Conservation (phyloP, 1,140 invertebrate species). For the Mactra quadrangularis region DNA sequence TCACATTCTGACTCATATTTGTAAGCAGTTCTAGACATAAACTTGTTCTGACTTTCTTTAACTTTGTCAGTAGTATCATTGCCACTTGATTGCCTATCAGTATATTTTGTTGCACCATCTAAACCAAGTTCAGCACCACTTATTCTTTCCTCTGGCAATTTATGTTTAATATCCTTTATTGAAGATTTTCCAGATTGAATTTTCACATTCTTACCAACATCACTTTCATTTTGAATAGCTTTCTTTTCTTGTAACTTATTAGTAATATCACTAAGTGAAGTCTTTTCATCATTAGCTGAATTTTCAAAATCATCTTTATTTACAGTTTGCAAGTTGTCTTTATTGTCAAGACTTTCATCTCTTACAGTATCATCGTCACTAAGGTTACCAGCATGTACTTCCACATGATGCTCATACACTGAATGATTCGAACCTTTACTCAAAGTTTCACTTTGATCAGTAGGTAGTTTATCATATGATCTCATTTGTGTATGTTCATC, state of each 20-base stretch:
- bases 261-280: too few species aligned
- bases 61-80: not conserved
- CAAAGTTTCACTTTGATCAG: slow-evolving; percentile 20
- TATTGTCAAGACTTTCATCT: not conserved
- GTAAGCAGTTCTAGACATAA: too few species aligned
- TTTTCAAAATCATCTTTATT: too few species aligned
- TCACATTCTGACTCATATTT: slow-evolving; percentile 53
- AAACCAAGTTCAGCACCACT: not conserved
- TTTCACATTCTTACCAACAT: too few species aligned
- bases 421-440: slow-evolving; percentile 7
- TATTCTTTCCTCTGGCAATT: not conserved
- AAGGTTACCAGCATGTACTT: not conserved
- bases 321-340: too few species aligned
- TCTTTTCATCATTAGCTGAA: too few species aligned
- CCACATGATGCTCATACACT: slow-evolving; percentile 14
- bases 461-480: slow-evolving; percentile 10
- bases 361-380: not conserved
- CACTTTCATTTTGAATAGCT: too few species aligned
- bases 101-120: not conserved
- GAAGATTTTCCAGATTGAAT: too few species aligned
- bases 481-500: not conserved
- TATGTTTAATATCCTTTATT: too few species aligned
- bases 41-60: too few species aligned
- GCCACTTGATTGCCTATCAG: too few species aligned
- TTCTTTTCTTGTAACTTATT: too few species aligned